Base-by-base conservation (phyloP, 2,888 invertebrate species). In the Ctenicera cuprea region DNA sequence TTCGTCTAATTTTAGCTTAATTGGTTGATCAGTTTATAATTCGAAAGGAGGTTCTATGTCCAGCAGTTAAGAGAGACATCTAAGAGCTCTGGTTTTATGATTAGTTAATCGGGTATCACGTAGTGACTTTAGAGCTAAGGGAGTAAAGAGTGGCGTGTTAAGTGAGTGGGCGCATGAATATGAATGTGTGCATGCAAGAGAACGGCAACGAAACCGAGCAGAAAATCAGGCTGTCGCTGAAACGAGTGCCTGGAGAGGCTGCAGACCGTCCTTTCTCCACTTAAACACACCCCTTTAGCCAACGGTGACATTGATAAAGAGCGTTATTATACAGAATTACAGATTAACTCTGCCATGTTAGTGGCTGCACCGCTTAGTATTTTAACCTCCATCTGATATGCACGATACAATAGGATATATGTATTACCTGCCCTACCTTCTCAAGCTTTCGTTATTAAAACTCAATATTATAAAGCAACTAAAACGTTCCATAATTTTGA, bases 261-360 rank as follows among this genome's bases (percentile, higher is more conserved):
- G 72, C 77, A 72, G 73, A 71, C 71, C 78, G 77, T 79, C 79
- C 82, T 79, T 80, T 81, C 81, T 81, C 79, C 83, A 80, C 80
- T 80, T 81, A 76, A 82, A 80, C 82, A 80, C 82, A 81, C 82
- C 81, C 81, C 80, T 81, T 81, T 78, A 77, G 78, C 76, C 78
- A 77, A 74, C 79, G 74, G 73, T 76, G 85, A 83, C 85, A 82
- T 81, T 85, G 84, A 85, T 80, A 83, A 83, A 85, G 82, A 79
- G 81, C 78, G 84, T 83, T 85, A 85, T 85, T 85, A 84, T 85
- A 80, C 83, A 80, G 82, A 84, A 84, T 84, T 85, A 80, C 83
- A 80, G 83, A 84, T 85, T 85, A 85, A 83, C 81, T 81, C 80
- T 79, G 80, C 81, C 79, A 81, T 77, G 82, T 72, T 75, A 74